These are phyloP conservation scores for Caenorhabditis parvicauda DNA, from an alignment of 2,888 invertebrate genomes.

Conservation along the genomic window DNA sequence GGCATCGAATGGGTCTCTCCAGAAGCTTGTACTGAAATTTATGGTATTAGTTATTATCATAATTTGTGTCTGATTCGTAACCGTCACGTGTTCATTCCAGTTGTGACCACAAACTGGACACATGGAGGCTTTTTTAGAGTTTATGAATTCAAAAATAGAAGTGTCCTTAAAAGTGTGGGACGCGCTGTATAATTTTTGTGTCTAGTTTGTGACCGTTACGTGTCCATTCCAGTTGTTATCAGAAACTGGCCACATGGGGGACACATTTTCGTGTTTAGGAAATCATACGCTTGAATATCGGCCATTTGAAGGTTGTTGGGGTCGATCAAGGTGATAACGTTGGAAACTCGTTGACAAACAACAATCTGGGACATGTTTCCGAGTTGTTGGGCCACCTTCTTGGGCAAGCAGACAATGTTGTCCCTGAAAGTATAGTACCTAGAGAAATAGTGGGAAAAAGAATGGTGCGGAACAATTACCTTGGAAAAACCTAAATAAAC, in stretches of 20 bases:
- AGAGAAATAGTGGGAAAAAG: too few relatives aligned
- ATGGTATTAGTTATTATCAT: constrained; percentile 15
- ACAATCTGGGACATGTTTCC: constrained; percentile 72
- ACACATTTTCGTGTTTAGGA: too few relatives aligned
- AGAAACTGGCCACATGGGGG: constrained; percentile 42
- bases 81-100: background rate
- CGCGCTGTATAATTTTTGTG: too few relatives aligned
- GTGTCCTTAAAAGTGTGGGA: too few relatives aligned
- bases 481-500: too few relatives aligned
- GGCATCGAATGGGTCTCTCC: constrained; percentile 81
- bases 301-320: constrained; percentile 68
- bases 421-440: too few relatives aligned
- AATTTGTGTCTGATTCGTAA: background rate
- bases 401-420: constrained; percentile 55
- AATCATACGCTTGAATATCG: constrained; percentile 47
- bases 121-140: too few relatives aligned
- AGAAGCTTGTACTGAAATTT: constrained; percentile 71
- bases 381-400: constrained; percentile 49
- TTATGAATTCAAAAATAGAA: too few relatives aligned
- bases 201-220: background rate
- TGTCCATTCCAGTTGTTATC: background rate
- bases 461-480: too few relatives aligned
- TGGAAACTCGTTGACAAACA: constrained; percentile 83
- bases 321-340: constrained; percentile 87
- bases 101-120: constrained; percentile 28